These are phyloP conservation scores for Stenopsyche tienmushanensis DNA, from an alignment of 1,140 invertebrate species.

Conservation along the genomic window DNA sequence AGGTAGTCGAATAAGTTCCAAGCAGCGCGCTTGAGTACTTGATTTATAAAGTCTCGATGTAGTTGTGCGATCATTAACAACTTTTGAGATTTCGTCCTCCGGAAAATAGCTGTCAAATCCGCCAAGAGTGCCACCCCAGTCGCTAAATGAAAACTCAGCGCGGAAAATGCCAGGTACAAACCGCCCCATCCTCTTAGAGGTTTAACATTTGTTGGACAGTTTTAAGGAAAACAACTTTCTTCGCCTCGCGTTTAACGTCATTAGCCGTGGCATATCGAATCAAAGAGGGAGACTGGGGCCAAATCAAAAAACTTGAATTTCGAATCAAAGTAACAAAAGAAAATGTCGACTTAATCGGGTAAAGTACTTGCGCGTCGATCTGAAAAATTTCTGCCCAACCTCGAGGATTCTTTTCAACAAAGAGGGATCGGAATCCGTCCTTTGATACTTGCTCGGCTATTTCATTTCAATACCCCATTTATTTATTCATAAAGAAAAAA, in stretches of 20 bases:
- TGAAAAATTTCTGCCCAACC: no score
- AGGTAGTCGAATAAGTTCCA: no score
- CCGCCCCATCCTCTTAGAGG: neutral
- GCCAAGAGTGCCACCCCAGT: neutral
- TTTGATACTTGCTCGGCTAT: no score
- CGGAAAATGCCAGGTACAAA: neutral
- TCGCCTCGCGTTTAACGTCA: neutral
- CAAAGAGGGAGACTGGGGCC: neutral
- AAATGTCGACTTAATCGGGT: neutral
- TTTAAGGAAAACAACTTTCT: slow-evolving; percentile 7
- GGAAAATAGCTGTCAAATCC: slow-evolving; percentile 15
- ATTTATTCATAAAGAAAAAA: no score
- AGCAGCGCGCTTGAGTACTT: no score
- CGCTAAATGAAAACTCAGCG: neutral
- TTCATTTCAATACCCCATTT: no score
- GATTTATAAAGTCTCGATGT: no score
- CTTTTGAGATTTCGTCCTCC: slow-evolving; percentile 10
- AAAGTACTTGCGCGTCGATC: slow-evolving; percentile 2
- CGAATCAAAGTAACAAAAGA: neutral
- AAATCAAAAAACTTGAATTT: neutral
- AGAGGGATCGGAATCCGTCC: no score
- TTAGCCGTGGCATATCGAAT: neutral
- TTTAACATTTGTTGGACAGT: slow-evolving; percentile 8
- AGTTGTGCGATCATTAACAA: slow-evolving; percentile 19
- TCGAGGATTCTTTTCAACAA: no score